phyloP scores from a whole-genome alignment of 2,888 invertebrate genomes.

The Hymenopus coronatus region DNA sequence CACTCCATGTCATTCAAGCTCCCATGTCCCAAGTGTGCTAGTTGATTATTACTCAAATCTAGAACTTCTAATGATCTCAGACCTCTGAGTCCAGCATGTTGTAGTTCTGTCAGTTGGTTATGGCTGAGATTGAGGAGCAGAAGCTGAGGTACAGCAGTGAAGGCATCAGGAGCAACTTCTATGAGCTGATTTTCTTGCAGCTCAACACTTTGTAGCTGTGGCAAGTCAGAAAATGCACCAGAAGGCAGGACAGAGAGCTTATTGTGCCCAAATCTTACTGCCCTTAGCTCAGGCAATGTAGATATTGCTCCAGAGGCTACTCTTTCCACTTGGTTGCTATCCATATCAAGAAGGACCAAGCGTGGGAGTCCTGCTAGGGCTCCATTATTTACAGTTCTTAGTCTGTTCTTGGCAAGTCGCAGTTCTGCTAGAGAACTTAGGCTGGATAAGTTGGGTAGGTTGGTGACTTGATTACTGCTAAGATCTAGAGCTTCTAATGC shows the following conservation, averaged over 20 bases:
- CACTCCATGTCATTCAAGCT: constrained; percentile 76
- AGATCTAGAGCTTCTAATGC: constrained; percentile 71
- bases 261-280: constrained; percentile 59
- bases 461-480: constrained; percentile 72
- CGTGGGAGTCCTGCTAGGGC: constrained; percentile 69
- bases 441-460: constrained; percentile 65
- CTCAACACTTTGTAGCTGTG: constrained; percentile 69
- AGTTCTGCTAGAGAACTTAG: constrained; percentile 68
- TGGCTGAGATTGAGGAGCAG: constrained; percentile 80
- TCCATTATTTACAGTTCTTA: constrained; percentile 66
- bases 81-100: constrained; percentile 70
- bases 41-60: constrained; percentile 77
- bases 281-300: constrained; percentile 65
- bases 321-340: constrained; percentile 74
- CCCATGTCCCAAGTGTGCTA: constrained; percentile 63
- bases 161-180: constrained; percentile 69
- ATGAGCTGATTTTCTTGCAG: constrained; percentile 76
- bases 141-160: constrained; percentile 73
- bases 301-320: constrained; percentile 71
- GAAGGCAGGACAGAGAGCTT: constrained; percentile 59
- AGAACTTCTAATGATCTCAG: constrained; percentile 78
- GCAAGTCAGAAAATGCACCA: constrained; percentile 72
- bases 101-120: constrained; percentile 72
- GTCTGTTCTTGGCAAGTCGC: constrained; percentile 70
- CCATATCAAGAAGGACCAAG: constrained; percentile 72